phyloP scores from a whole-genome alignment of 2,888 invertebrate genomes.

The Xanthia icteritia region DNA sequence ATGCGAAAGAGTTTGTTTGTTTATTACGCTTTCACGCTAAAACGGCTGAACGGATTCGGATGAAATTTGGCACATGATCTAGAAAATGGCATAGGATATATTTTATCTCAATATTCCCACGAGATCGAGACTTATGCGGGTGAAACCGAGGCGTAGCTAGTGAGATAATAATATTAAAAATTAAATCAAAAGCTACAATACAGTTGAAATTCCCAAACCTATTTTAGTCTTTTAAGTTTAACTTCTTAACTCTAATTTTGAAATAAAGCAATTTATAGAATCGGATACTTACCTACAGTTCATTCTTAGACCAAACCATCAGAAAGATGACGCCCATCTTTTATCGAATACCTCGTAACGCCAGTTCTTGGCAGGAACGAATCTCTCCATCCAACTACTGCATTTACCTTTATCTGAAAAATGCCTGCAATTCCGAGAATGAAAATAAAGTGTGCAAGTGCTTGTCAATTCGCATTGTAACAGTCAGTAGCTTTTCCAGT shows the following conservation, averaged over 20 bases:
- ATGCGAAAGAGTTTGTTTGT: too few species aligned
- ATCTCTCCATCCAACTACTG: not conserved
- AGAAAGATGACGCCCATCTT: not conserved
- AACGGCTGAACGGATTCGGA: too few species aligned
- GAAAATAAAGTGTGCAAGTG: constrained; percentile 20
- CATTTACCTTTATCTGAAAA: constrained; percentile 20
- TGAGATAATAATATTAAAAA: too few species aligned
- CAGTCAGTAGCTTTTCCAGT: constrained; percentile 1
- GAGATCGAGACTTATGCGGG: too few species aligned
- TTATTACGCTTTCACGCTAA: too few species aligned
- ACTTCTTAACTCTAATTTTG: not conserved
- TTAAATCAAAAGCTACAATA: too few species aligned
- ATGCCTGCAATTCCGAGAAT: constrained; percentile 30
- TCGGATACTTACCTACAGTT: not conserved
- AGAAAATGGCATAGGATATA: too few species aligned
- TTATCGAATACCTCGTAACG: not conserved
- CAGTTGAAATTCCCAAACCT: not conserved
- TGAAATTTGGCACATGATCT: too few species aligned
- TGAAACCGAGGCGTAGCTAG: too few species aligned
- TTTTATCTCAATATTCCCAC: too few species aligned
- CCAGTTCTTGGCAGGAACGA: not conserved
- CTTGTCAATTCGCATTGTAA: constrained; percentile 22
- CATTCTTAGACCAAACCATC: not conserved
- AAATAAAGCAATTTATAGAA: not conserved
- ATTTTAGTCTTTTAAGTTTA: not conserved